These are phyloP conservation scores for Rhizoglyphus robini DNA, from an alignment of 1,140 invertebrate species.

Conservation along the genomic window DNA sequence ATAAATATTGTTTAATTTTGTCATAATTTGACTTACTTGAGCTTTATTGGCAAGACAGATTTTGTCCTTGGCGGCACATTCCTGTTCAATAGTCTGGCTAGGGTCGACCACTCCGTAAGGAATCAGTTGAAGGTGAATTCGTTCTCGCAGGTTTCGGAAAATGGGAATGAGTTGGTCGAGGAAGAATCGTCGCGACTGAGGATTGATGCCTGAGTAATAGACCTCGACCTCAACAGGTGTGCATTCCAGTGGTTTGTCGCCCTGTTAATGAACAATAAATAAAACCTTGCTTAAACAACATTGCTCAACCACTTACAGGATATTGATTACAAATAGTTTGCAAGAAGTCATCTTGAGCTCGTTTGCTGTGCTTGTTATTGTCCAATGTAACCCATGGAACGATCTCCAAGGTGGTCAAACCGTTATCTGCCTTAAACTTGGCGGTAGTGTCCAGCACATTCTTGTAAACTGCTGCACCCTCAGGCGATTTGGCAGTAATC, in stretches of 20 bases:
- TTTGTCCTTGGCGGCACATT: neutral
- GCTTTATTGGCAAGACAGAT: conserved; percentile 14
- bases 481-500: neutral
- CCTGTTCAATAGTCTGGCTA: neutral
- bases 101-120: conserved; percentile 10
- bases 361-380: conserved; percentile 9
- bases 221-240: conserved; percentile 10
- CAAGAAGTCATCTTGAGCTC: conserved; percentile 11
- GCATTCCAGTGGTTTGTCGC: conserved; percentile 22
- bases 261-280: too few relatives aligned
- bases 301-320: neutral
- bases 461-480: neutral
- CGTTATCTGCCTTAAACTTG: neutral
- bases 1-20: neutral
- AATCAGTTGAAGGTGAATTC: conserved; percentile 17
- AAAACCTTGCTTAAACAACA: too few relatives aligned
- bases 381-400: conserved; percentile 18
- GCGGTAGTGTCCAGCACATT: neutral
- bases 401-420: too few relatives aligned
- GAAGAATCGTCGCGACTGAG: conserved; percentile 19
- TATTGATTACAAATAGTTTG: conserved; percentile 19
- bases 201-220: conserved; percentile 17
- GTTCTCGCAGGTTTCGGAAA: conserved; percentile 17
- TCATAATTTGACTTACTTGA: conserved; percentile 7
- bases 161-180: conserved; percentile 13